Base-by-base conservation (phyloP, 2,888 invertebrate genomes). In the Altica lythri region DNA sequence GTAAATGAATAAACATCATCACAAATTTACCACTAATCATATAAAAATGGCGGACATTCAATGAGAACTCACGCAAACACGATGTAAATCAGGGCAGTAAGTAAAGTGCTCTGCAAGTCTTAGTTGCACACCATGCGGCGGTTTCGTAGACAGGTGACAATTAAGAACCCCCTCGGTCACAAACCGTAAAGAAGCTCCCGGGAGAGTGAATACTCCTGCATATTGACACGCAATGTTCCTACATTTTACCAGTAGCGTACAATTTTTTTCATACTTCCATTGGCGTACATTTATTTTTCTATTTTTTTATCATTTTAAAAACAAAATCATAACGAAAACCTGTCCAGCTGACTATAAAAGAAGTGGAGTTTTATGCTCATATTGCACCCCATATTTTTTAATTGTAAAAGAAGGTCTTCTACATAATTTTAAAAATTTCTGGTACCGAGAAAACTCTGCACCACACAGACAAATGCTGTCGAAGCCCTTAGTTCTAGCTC, bases 91-190 rank as follows among this genome's bases (percentile, higher is more conserved):
- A 51, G 54, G 37, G 29, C 42, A 53, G 43, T 53, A 43, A 53
- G 53, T 51, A 32, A 42, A 51, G 44, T 53, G 55, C 45, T 44
- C 49, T 45, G 37, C 45, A 40, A 46, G 35, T 46, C 27, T 35
- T 14, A 17, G 53, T 42, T 29, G 46, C 51, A 37, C 43, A 34
- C 48, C 44, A 49, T 50, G 42, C 44, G 57, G 50, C 48, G 58
- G 53, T 54, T 49, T 48, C 55, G 53, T 53, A 52, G 54, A 53
- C 53, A 61, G 58, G 63, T 63, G 63, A 63, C 63, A 63, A 61
- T 63, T 63, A 60, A 63, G 59, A 60, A 52, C 50, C 56, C 49
- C 59, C 59, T 53, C 45, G 54, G 50, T 48, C 45, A 25, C 29
- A 45, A 56, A 44, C 57, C 59, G 55, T 62, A 59, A 62, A 59